Percentiles rank a stretch among this genome's conserved stretches.
phyloP scores from a whole-genome alignment of 37 sponge, comb jelly and placozoan species.

The Hormiphora californensis region DNA sequence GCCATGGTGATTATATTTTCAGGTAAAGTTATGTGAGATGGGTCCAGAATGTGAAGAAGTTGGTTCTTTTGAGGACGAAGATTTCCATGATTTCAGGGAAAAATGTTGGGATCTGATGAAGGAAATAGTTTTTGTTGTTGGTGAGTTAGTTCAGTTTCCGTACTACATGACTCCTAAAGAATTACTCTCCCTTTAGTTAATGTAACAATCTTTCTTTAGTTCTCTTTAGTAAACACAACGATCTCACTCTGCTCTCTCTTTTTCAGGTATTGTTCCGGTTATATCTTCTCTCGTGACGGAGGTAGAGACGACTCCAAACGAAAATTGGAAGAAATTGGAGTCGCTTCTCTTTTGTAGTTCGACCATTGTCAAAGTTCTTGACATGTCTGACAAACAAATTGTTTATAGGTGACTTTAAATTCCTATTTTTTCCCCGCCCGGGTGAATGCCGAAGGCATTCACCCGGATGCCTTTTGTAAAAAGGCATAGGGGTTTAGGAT shows the following conservation, averaged over 20 bases:
- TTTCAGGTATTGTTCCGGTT: too few relatives aligned
- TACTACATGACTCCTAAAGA: too few relatives aligned
- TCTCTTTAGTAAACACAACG: too few relatives aligned
- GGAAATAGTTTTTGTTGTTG: slow-evolving; percentile 27
- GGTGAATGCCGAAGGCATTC: too few relatives aligned
- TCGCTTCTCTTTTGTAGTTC: slow-evolving; percentile 3
- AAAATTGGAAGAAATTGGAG: background rate
- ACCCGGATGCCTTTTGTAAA: too few relatives aligned
- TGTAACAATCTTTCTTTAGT: too few relatives aligned
- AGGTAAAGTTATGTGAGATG: slow-evolving; percentile 34
- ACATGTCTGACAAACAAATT: background rate
- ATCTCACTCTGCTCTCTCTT: too few relatives aligned
- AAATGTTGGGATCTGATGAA: slow-evolving; percentile 18
- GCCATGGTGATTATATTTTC: too few relatives aligned
- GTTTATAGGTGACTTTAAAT: background rate
- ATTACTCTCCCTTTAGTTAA: too few relatives aligned
- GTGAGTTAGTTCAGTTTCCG: too few relatives aligned
- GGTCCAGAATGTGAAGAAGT: background rate
- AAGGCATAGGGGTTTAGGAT: too few relatives aligned
- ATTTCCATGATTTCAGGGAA: slow-evolving; percentile 13
- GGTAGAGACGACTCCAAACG: background rate
- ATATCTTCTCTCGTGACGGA: background rate
- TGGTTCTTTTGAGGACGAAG: slow-evolving; percentile 18
- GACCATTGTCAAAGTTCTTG: background rate
- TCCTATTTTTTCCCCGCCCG: too few relatives aligned